Conservation (phyloP, 2,113 vertebrate genomes). For the Oreocharis arfaki region DNA sequence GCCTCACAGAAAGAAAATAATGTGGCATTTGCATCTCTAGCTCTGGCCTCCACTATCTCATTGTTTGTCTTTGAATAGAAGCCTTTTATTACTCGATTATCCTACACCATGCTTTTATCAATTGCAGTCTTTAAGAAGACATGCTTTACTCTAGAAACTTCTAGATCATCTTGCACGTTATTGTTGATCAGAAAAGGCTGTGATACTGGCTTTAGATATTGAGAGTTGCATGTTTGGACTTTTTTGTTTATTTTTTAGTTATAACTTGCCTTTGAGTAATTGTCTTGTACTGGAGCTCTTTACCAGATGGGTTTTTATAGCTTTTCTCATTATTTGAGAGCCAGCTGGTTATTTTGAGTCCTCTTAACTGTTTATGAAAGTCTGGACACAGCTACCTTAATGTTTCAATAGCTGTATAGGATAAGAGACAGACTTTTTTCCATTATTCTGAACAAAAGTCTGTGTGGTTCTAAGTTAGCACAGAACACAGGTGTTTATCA, state of each 20-base stretch:
- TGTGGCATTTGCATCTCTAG: background rate
- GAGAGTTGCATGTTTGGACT: background rate
- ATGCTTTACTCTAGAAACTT: background rate
- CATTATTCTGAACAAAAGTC: background rate
- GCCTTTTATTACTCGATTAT: background rate
- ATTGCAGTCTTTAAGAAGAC: background rate
- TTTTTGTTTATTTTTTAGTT: background rate
- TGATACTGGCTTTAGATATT: background rate
- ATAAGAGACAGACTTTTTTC: background rate
- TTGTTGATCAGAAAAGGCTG: background rate
- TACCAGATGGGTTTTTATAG: background rate
- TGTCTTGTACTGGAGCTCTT: background rate
- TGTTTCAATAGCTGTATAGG: background rate
- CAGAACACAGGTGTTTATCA: background rate
- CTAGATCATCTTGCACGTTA: background rate
- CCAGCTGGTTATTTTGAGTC: background rate
- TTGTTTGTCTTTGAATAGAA: constrained; percentile 6
- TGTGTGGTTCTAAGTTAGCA: fast-evolving
- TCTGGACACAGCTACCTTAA: background rate
- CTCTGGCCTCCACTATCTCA: background rate
- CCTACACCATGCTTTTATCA: background rate
- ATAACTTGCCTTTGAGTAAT: background rate
- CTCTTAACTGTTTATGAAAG: background rate
- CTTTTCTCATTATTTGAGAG: background rate
- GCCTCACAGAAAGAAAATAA: background rate